phyloP scores from a whole-genome alignment of 2,113 vertebrate species.

The Pseudopipra pipra region DNA sequence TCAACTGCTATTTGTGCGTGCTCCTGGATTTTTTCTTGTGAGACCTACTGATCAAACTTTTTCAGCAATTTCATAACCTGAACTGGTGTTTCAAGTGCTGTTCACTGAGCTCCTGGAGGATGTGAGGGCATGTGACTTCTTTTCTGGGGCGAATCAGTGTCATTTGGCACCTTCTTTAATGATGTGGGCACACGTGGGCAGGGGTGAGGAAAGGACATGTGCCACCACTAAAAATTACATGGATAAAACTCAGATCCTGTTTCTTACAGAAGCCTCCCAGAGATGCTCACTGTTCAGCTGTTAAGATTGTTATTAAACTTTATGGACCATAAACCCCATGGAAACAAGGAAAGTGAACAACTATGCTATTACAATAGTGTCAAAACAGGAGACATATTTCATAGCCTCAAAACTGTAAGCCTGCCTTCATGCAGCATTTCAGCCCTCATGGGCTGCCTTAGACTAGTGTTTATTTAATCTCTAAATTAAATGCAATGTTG shows the following conservation, averaged over 20 bases:
- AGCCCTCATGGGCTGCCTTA: conserved; percentile 15
- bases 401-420: conserved; percentile 57
- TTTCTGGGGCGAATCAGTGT: background rate
- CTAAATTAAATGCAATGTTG: conserved; percentile 38
- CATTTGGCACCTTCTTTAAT: background rate
- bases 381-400: conserved; percentile 75
- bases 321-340: conserved; percentile 81
- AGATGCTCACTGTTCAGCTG: conserved; percentile 72
- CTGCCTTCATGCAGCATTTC: background rate
- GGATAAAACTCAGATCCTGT: conserved; percentile 49
- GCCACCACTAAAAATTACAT: background rate
- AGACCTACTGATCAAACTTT: background rate
- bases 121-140: background rate
- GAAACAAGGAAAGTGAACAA: conserved; percentile 78
- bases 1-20: background rate
- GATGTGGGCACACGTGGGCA: background rate
- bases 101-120: background rate
- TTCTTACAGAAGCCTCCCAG: conserved; percentile 58
- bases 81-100: background rate
- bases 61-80: background rate
- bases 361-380: conserved; percentile 73
- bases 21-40: background rate
- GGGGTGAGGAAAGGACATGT: background rate
- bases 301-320: conserved; percentile 85
- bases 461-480: conserved; percentile 49